Base-by-base conservation (phyloP, 2,113 vertebrate species). In the Herpailurus yagouaroundi region DNA sequence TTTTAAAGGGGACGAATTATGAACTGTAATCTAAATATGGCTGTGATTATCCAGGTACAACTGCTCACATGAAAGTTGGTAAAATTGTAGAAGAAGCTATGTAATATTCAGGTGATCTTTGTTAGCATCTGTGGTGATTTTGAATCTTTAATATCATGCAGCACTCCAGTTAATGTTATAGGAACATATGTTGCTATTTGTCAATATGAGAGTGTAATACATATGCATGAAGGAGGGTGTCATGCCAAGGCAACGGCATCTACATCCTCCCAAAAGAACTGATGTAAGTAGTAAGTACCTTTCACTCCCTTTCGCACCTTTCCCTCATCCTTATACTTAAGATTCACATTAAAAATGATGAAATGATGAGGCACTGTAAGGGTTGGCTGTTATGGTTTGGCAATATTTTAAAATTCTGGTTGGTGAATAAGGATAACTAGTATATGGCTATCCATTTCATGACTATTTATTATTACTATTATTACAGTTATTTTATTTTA, bases 1-100 rank as follows among this genome's bases (percentile, higher is more conserved):
- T 89, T 96, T 97, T 97, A 89, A 96, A 97, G 64, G 73, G 95
- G 87, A 89, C 5, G 38, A 93, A 96, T 98, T 98, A 96, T 89
- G 91, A 97, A 94, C 63, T 91, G 41, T 80, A 96, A 89, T 96
- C 77, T 95, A 91, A 98, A 93, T 96, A 87, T 36, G 68, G 16
- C 93, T 95, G 27, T 93, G 68, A 98, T 97, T 97, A 90, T 87
- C 25, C 85, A 93, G 91, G 86, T 91, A 96, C 41, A 89, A 86
- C 66, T 76, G 83, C n/a, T 93, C 66, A 77, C 63, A 71, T 79
- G 45, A 95, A 97, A 96, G 52, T 76, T 84, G 29, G 66, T 41
- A 92, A 68, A 90, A 86, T 36, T 89, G 19, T 73, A 95, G 36
- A 86, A 96, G 50, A 31, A 80, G 31, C 81, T 66, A 23, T 68